Percentiles rank a stretch among this genome's conserved stretches.
Conservation (phyloP, 1,140 invertebrate genomes). For the Lepidostoma basale region DNA sequence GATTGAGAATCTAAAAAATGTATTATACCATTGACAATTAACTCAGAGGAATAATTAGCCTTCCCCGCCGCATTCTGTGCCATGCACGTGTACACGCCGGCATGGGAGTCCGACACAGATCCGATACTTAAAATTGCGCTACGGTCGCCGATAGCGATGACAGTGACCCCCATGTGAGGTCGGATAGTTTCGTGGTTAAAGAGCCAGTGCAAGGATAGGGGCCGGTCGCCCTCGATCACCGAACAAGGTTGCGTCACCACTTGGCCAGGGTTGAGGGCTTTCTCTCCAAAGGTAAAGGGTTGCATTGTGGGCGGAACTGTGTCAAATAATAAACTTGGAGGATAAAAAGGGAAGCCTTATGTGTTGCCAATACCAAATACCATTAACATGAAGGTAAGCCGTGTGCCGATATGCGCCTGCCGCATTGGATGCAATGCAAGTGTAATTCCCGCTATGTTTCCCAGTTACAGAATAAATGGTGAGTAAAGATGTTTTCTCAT, state of each 20-base stretch:
- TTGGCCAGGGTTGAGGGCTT: conserved; percentile 71
- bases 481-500: conserved; percentile 62
- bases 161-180: conserved; percentile 59
- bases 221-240: conserved; percentile 76
- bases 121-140: conserved; percentile 71
- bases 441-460: conserved; percentile 73
- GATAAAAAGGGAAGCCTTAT: conserved; percentile 32
- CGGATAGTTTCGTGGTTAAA: conserved; percentile 66
- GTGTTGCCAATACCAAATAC: conserved; percentile 52
- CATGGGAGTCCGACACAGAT: conserved; percentile 65
- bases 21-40: conserved; percentile 69
- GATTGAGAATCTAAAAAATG: conserved; percentile 43
- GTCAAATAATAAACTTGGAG: conserved; percentile 41
- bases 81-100: conserved; percentile 70
- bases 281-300: conserved; percentile 75
- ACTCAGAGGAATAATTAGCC: conserved; percentile 55
- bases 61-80: conserved; percentile 70
- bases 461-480: conserved; percentile 64
- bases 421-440: conserved; percentile 69
- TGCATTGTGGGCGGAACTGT: conserved; percentile 74
- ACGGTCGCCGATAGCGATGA: conserved; percentile 67
- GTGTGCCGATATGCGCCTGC: conserved; percentile 69
- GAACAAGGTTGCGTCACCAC: conserved; percentile 71
- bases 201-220: conserved; percentile 72
- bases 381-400: conserved; percentile 69